phyloP scores from a whole-genome alignment of 1,140 invertebrate genomes.

The Battus philenor region DNA sequence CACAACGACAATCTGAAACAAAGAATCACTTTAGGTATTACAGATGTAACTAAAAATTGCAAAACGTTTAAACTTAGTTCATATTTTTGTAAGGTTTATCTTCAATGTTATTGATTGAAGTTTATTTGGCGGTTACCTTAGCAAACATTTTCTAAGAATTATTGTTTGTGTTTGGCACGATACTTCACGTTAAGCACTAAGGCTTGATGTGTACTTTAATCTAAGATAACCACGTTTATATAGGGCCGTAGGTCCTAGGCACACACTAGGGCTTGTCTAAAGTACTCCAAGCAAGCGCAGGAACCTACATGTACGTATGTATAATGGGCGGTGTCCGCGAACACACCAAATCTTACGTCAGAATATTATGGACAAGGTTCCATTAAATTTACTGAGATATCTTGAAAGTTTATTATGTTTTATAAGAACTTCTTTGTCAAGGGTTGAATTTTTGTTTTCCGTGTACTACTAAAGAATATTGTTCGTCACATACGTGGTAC shows the following conservation, averaged over 20 bases:
- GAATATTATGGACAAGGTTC: conserved; percentile 29
- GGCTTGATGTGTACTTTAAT: conserved; percentile 63
- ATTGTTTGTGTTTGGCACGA: conserved; percentile 42
- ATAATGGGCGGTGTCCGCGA: conserved; percentile 50
- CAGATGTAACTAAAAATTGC: not conserved
- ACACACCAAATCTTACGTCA: conserved; percentile 37
- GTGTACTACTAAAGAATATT: too few relatives aligned
- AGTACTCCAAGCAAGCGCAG: conserved; percentile 34
- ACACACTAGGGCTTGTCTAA: conserved; percentile 43
- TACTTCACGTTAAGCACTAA: conserved; percentile 50
- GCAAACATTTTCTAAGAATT: conserved; percentile 58
- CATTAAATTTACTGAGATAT: too few relatives aligned
- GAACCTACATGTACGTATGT: conserved; percentile 44
- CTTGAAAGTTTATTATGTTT: too few relatives aligned
- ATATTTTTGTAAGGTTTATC: not conserved
- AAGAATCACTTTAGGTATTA: not conserved
- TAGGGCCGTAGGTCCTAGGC: conserved; percentile 59
- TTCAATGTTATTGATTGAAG: not conserved
- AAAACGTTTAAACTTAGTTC: not conserved
- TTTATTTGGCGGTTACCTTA: conserved; percentile 35
- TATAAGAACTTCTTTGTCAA: too few relatives aligned
- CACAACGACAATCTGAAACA: conserved; percentile 39
- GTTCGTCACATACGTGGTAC: too few relatives aligned
- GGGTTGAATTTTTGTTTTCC: too few relatives aligned
- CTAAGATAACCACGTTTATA: conserved; percentile 62